Base-by-base conservation (phyloP, 2,888 invertebrate species). In the Metallyticus violacea region DNA sequence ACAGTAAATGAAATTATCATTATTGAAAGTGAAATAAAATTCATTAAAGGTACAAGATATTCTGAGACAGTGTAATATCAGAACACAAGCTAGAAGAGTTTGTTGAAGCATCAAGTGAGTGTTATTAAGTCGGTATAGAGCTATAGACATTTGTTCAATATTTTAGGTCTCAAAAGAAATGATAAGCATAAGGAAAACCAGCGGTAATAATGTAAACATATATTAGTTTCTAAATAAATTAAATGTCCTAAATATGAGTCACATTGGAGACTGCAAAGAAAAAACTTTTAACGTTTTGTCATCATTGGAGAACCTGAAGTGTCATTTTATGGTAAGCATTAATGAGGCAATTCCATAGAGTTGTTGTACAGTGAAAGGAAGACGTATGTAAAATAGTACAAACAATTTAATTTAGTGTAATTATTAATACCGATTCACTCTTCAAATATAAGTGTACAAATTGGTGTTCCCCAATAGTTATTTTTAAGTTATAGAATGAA, bases 401-500 rank as follows among this genome's bases (percentile, higher is more conserved):
- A 62, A 62, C 40, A 62, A 22, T 62, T 62, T 6, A 77, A 83
- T n/a, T 83, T 83, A 83, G 83, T 83, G 83, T 83, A 77, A 30
- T 81, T 81, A 80, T 77, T 29, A 83, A 28, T 77, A 40, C 76
- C 29, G 26, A 62, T 82, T 76, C 77, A 83, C 77, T 83, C 83
- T 77, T 77, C 28, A 77, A 76, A 83, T 77, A n/a, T 83, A 83
- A 83, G 77, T 77, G 83, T 83, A 83, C 83, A 83, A 83, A 83
- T 83, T 83, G n/a, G 40, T 77, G 83, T 83, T 77, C 25, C 26
- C 28, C n/a, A 25, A 25, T 25, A 27, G 27, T 28, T 77, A 79
- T 1, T 27, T 81, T 29, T 80, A 80, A 29, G 9, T 82, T 76
- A 80, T 27, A 80, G 26, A 27, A n/a, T 78, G 27, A 9, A 2